These are phyloP conservation scores for Volucella inanis DNA, from an alignment of 2,888 invertebrate genomes.

Conservation along the genomic window DNA sequence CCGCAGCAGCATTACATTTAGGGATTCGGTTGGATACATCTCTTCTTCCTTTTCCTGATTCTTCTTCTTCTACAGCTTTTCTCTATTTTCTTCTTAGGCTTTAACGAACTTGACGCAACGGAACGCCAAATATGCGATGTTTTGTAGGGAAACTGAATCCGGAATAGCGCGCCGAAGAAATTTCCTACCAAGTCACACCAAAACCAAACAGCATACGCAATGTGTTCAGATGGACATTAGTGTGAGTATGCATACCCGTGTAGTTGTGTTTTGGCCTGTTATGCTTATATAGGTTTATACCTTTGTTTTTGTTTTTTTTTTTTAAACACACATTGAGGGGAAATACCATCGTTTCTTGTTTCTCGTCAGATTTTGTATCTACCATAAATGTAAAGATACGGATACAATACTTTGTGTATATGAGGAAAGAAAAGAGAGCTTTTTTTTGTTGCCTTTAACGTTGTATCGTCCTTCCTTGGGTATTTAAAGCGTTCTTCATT, in stretches of 20 bases:
- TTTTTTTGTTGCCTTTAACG: slow-evolving; percentile 21
- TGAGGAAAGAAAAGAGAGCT: slow-evolving; percentile 34
- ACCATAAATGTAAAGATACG: no score
- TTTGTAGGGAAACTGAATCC: slow-evolving; percentile 37
- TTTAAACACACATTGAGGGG: slow-evolving; percentile 28
- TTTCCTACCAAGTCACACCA: neutral
- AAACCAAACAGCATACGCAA: neutral
- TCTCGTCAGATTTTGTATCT: neutral
- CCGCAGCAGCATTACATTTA: slow-evolving; percentile 59
- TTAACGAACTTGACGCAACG: slow-evolving; percentile 27
- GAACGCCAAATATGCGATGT: slow-evolving; percentile 14
- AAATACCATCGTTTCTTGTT: slow-evolving; percentile 19
- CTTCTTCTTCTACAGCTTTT: no score
- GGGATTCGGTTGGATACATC: slow-evolving; percentile 22
- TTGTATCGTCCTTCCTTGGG: neutral
- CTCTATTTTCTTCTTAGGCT: no score
- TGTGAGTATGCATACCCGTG: no score
- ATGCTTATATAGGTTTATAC: neutral
- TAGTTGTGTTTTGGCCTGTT: neutral
- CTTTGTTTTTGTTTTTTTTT: neutral
- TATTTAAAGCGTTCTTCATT: slow-evolving; percentile 69
- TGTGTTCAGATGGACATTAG: neutral
- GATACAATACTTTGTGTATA: no score
- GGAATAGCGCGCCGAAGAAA: slow-evolving; percentile 14
- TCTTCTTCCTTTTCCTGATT: no score